A percentile compares a stretch with the other conserved stretches of the same genome.
Evolutionary conservation across 2,888 invertebrate species (phyloP).

Genomic region (Lamellibrachia columna): DNA sequence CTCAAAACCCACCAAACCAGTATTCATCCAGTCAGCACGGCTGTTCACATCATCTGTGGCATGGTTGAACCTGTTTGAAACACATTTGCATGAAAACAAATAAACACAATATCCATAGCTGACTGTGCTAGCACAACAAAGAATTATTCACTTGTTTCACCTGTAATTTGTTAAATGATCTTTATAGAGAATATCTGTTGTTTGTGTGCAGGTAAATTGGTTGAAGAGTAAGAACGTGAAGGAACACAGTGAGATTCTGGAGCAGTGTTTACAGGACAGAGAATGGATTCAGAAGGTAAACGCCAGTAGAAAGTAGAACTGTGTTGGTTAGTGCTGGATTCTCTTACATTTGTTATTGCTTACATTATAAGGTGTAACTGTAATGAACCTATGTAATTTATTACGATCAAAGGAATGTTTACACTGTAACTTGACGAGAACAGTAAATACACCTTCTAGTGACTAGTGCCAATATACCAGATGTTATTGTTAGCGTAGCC

Average conservation of each 20-base stretch:
- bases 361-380: not conserved
- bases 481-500: not conserved
- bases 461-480: not conserved
- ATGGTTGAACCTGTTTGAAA: too few relatives aligned
- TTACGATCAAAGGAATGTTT: not conserved
- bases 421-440: not conserved
- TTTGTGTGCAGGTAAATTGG: conserved; percentile 3
- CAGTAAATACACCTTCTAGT: not conserved
- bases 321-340: not conserved
- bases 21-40: too few relatives aligned
- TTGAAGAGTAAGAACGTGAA: not conserved
- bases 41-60: too few relatives aligned
- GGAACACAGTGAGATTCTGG: not conserved
- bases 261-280: not conserved
- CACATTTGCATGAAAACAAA: too few relatives aligned
- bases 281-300: not conserved
- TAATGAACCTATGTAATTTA: not conserved
- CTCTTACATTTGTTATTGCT: not conserved
- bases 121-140: too few relatives aligned
- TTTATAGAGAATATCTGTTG: not conserved
- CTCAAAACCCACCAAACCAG: too few relatives aligned
- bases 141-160: too few relatives aligned
- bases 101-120: too few relatives aligned
- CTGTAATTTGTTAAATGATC: not conserved
- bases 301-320: not conserved